Base-by-base conservation (phyloP, 2,113 vertebrate species). In the Probosciger aterrimus region DNA sequence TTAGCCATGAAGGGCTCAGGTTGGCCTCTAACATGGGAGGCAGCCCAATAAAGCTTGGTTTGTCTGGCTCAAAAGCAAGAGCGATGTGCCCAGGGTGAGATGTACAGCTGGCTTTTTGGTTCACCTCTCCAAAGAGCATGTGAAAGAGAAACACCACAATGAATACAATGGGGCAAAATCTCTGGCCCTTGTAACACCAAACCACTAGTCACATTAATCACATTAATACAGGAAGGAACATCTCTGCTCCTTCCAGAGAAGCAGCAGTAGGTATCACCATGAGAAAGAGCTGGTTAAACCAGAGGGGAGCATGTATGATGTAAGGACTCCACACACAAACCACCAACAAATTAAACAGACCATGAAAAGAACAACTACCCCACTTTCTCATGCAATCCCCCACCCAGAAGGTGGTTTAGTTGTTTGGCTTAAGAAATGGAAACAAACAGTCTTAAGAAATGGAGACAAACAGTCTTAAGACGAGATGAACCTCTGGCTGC, bases 191-290 rank as follows among this genome's bases (percentile, higher is more conserved):
- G 50, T 57, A 71, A 69, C 70, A 75, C 15, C 84, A 91, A 69
- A 67, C 22, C 46, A 31, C 59, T 33, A 43, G 43, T 30, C 6
- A 6, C 7, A 0, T 25, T 37, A 11, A 18, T 16, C 47, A 30
- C 2, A 3, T 23, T 28, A 71, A 39, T 1, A 1, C 50, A 52
- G 17, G 37, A 33, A 68, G 75, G 55, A 67, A 18, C 37, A 50
- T 7, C 41, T 59, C 82, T 71, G 50, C 14, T 81, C 41, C 78
- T 63, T 83, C 50, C 18, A n/a, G 50, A 83, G 62, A 12, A 18
- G 53, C 3, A 4, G 52, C 1, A 0, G 62, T 13, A 67, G n/a
- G 23, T 35, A 39, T 9, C 7, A 28, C 59, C 2, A 0, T 17
- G 10, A 49, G 46, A 59, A 77, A 71, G n/a, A 76, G 18, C 52